Conservation (phyloP, 2,888 invertebrate species). For the Psylliodes chrysocephalus region DNA sequence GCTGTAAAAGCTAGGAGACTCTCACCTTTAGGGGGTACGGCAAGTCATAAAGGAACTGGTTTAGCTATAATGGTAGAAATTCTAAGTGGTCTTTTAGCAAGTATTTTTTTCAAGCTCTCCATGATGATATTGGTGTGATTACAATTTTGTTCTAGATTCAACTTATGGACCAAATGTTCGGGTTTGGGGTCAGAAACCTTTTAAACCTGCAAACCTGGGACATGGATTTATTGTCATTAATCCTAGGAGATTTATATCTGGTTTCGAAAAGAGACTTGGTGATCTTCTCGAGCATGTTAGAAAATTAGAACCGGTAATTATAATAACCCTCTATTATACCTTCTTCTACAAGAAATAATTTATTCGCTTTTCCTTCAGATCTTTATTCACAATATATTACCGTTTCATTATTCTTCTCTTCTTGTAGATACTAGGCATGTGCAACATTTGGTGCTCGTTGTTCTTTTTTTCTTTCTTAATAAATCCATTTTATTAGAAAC, state of each 20-base stretch:
- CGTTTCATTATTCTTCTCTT: too few species aligned
- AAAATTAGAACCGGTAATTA: slow-evolving; percentile 71
- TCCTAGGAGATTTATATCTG: slow-evolving; percentile 82
- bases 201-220: slow-evolving; percentile 77
- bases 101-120: too few species aligned
- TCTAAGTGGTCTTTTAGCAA: slow-evolving; percentile 84
- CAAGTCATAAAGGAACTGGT: slow-evolving; percentile 91
- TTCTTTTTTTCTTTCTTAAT: too few species aligned
- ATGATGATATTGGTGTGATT: too few species aligned
- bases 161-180: slow-evolving; percentile 80
- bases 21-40: slow-evolving; percentile 77
- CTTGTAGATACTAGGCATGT: too few species aligned
- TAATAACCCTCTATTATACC: too few species aligned
- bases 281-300: slow-evolving; percentile 77
- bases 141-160: slow-evolving; percentile 63
- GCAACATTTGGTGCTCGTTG: too few species aligned
- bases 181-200: slow-evolving; percentile 72
- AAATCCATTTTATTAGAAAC: too few species aligned
- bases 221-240: slow-evolving; percentile 91
- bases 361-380: too few species aligned
- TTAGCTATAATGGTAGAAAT: slow-evolving; percentile 87
- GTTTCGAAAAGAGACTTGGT: slow-evolving; percentile 78
- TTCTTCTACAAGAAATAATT: too few species aligned
- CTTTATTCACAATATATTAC: too few species aligned
- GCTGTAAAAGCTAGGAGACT: slow-evolving; percentile 71